These are phyloP conservation scores for Trichomalopsis sarcophagae DNA, from an alignment of 1,140 invertebrate species.

Conservation along the genomic window DNA sequence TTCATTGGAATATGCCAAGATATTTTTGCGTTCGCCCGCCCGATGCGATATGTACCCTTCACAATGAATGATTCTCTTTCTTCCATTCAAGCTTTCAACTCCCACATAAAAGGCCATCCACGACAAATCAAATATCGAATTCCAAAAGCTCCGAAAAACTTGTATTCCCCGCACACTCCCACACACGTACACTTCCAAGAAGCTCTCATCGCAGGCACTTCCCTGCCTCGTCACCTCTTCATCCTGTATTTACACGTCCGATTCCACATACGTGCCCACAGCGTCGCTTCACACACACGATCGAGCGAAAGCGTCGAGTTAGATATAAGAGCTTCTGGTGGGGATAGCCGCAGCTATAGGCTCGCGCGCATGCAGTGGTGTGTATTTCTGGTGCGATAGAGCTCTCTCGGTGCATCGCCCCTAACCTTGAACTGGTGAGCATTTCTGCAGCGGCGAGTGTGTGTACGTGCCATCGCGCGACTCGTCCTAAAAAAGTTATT, in stretches of 20 bases:
- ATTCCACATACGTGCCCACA: not conserved
- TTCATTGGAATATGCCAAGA: not conserved
- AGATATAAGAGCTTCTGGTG: not conserved
- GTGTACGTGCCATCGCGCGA: not conserved
- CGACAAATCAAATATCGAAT: not conserved
- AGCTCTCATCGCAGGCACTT: conserved; percentile 23
- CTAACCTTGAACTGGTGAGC: conserved; percentile 71
- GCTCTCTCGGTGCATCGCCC: conserved; percentile 57
- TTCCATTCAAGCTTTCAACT: not conserved
- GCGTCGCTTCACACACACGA: no score
- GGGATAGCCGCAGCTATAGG: not conserved
- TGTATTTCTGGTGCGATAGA: conserved; percentile 62
- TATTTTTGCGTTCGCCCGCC: not conserved
- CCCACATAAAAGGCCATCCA: no score
- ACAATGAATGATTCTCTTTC: not conserved
- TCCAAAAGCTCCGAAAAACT: not conserved
- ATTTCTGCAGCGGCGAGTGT: conserved; percentile 12
- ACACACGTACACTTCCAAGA: conserved; percentile 3
- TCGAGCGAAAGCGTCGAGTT: not conserved
- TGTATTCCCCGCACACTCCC: no score
- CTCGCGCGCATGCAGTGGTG: conserved; percentile 13
- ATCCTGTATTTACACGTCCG: not conserved
- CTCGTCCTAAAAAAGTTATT: conserved; percentile 45
- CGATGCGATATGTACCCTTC: not conserved
- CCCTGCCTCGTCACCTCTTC: not conserved